These are phyloP conservation scores for Paralvinella palmiformis DNA, from an alignment of 1,140 invertebrate genomes.

Conservation along the genomic window DNA sequence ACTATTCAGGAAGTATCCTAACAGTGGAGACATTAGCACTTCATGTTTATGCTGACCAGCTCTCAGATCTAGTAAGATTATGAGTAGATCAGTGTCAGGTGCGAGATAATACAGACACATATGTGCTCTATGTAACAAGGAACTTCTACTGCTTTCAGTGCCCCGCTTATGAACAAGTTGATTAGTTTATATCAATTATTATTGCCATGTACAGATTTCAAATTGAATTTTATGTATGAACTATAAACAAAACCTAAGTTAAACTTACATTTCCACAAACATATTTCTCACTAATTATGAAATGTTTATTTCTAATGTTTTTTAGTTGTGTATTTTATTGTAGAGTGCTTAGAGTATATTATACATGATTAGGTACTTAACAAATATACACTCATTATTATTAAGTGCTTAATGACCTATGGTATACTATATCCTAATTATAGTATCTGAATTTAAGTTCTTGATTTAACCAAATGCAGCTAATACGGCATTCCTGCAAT, in stretches of 20 bases:
- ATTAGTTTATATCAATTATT: background rate
- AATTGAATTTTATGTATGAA: background rate
- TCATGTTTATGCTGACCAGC: background rate
- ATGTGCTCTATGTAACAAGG: background rate
- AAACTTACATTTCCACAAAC: background rate
- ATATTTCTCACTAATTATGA: background rate
- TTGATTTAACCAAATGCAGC: too few species aligned
- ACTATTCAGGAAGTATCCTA: slow-evolving; percentile 12
- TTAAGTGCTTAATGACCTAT: too few species aligned
- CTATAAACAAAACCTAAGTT: background rate
- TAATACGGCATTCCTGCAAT: too few species aligned
- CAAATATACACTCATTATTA: background rate
- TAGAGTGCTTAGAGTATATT: background rate
- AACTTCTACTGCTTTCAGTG: slow-evolving; percentile 3
- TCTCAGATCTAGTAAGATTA: too few species aligned
- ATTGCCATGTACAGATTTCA: background rate
- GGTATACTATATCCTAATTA: too few species aligned
- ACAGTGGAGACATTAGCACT: slow-evolving; percentile 10
- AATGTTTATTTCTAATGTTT: background rate
- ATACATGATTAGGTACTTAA: background rate
- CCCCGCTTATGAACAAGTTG: slow-evolving; percentile 12
- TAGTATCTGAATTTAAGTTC: too few species aligned
- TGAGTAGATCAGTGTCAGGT: background rate
- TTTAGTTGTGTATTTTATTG: background rate
- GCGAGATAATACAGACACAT: background rate